phyloP scores from a whole-genome alignment of 2,113 vertebrate species.

The Hiodon tergisus region DNA sequence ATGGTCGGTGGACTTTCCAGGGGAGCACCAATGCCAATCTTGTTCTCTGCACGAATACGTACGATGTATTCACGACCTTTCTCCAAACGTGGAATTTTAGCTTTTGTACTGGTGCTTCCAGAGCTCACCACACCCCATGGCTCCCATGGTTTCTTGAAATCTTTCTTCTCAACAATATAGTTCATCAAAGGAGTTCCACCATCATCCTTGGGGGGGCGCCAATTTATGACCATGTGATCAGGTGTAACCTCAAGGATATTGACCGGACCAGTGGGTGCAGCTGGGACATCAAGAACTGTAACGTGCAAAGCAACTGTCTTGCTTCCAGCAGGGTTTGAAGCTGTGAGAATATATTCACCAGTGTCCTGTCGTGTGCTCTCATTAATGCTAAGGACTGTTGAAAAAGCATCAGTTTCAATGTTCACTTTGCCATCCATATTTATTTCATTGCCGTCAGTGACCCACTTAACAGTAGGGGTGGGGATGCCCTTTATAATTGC shows the following conservation, averaged over 20 bases:
- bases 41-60: constrained; percentile 91
- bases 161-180: constrained; percentile 93
- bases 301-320: constrained; percentile 87
- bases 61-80: constrained; percentile 93
- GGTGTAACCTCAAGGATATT: constrained; percentile 91
- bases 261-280: constrained; percentile 84
- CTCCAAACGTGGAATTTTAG: constrained; percentile 87
- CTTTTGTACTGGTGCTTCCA: constrained; percentile 75
- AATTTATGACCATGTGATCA: constrained; percentile 90
- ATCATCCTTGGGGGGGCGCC: constrained; percentile 90
- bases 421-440: constrained; percentile 75
- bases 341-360: constrained; percentile 87
- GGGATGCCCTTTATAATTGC: constrained; percentile 91
- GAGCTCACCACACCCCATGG: constrained; percentile 92
- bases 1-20: constrained; percentile 89
- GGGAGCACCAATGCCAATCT: constrained; percentile 86
- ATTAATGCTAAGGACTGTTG: constrained; percentile 81
- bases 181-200: constrained; percentile 88
- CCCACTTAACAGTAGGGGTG: constrained; percentile 85
- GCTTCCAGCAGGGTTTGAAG: constrained; percentile 83
- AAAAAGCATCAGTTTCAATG: constrained; percentile 71
- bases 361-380: constrained; percentile 81
- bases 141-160: constrained; percentile 83
- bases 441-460: constrained; percentile 77
- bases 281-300: constrained; percentile 90